Conservation (phyloP, 37 sponge, comb jelly and placozoan species). For the Cladorhizidae sp. region DNA sequence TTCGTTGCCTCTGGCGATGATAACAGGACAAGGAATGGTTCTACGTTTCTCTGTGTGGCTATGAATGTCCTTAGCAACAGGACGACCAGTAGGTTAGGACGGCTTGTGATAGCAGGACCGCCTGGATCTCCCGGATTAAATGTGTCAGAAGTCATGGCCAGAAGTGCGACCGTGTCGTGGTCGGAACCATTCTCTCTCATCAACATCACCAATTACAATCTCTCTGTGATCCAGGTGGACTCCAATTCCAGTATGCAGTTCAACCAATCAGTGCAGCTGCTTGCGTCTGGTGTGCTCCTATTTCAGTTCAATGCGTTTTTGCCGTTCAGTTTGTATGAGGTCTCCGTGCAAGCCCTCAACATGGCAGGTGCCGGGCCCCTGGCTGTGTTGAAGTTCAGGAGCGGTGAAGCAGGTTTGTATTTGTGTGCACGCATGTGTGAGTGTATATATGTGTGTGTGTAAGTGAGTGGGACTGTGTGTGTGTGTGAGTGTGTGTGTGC, state of each 20-base stretch:
- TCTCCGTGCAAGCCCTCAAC: not conserved
- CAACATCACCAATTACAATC: conserved; percentile 19
- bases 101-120: not conserved
- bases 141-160: not conserved
- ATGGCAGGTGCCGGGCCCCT: not conserved
- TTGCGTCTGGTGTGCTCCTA: not conserved
- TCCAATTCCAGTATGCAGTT: not conserved
- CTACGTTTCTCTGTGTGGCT: conserved; percentile 17
- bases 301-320: not conserved
- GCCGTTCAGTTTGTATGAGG: conserved; percentile 1
- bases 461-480: not conserved
- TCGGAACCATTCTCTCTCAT: conserved; percentile 6
- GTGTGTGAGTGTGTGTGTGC: not conserved
- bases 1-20: conserved; percentile 3
- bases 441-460: not conserved
- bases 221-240: not conserved
- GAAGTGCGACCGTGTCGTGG: conserved; percentile 4
- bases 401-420: too few species aligned
- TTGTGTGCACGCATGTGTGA: not conserved
- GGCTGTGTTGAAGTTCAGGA: too few species aligned
- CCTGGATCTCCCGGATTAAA: conserved; percentile 5
- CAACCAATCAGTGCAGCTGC: not conserved
- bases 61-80: conserved; percentile 2
- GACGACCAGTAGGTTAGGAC: not conserved
- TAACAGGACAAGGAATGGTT: not conserved